Conservation (phyloP, 2,888 invertebrate genomes). For the Macrophya alboannulata region DNA sequence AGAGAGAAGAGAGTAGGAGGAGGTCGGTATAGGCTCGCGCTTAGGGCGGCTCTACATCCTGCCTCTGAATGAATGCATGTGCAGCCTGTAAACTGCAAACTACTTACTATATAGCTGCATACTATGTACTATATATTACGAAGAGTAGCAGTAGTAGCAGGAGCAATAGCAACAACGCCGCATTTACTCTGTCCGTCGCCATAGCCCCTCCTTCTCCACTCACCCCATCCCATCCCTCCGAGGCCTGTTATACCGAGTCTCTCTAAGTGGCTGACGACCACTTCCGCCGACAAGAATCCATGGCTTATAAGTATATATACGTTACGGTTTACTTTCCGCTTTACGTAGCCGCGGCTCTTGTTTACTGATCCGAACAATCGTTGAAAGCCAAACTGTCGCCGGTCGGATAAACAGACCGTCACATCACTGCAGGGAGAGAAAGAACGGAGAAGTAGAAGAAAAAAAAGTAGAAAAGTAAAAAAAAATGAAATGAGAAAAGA, state of each 20-base stretch:
- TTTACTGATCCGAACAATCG: conserved; percentile 45
- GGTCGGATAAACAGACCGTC: conserved; percentile 17
- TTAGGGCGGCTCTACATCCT: conserved; percentile 45
- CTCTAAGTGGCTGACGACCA: conserved; percentile 67
- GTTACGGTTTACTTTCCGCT: conserved; percentile 64
- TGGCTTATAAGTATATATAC: conserved; percentile 59
- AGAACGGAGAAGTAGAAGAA: not conserved
- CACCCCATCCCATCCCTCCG: conserved; percentile 14
- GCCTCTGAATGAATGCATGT: conserved; percentile 33
- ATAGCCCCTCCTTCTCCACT: not conserved
- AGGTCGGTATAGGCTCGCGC: not conserved
- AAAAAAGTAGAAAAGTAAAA: not conserved
- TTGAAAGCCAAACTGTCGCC: conserved; percentile 32
- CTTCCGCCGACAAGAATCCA: conserved; percentile 66
- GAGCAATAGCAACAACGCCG: not conserved
- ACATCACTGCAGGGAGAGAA: not conserved
- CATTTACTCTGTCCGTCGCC: conserved; percentile 8
- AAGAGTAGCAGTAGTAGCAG: not conserved
- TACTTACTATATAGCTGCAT: not conserved
- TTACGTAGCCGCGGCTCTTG: conserved; percentile 24
- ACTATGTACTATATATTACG: not conserved
- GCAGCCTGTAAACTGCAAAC: not conserved
- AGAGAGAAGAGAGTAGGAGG: no score
- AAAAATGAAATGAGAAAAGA: not conserved
- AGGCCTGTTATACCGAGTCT: conserved; percentile 59